phyloP scores from a whole-genome alignment of 2,113 vertebrate genomes.

The Progne subis region DNA sequence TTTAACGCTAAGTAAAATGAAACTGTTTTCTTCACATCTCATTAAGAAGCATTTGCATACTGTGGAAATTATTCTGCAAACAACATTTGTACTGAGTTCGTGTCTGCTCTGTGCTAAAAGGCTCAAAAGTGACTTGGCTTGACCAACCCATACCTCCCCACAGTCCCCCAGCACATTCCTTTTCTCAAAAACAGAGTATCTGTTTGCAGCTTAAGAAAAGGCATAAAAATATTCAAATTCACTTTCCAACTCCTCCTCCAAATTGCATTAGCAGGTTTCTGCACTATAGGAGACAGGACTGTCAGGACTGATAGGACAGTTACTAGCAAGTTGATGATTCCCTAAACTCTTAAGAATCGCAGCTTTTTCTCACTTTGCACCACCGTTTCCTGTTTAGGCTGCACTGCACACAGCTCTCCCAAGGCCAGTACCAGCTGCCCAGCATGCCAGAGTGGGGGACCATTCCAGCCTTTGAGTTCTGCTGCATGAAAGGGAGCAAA shows the following conservation, averaged over 20 bases:
- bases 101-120: background rate
- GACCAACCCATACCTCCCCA: fast-evolving
- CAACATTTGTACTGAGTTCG: background rate
- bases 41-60: background rate
- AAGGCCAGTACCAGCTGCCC: background rate
- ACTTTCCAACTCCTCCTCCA: background rate
- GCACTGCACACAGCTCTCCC: background rate
- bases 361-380: background rate
- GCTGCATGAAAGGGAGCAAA: background rate
- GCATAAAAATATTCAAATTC: background rate
- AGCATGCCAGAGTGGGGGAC: background rate
- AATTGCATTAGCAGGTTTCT: background rate
- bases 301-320: too few relatives aligned
- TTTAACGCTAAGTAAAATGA: background rate
- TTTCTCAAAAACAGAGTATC: background rate
- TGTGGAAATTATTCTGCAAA: background rate
- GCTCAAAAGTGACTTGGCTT: background rate
- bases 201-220: background rate
- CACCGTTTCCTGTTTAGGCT: background rate
- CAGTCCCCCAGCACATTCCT: background rate
- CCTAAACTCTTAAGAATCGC: background rate
- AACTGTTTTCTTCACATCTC: background rate
- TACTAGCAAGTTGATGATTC: background rate
- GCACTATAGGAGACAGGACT: fast-evolving
- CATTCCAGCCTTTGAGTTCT: background rate